phyloP scores from a whole-genome alignment of 2,113 vertebrate genomes.

The Lagopus leucura region DNA sequence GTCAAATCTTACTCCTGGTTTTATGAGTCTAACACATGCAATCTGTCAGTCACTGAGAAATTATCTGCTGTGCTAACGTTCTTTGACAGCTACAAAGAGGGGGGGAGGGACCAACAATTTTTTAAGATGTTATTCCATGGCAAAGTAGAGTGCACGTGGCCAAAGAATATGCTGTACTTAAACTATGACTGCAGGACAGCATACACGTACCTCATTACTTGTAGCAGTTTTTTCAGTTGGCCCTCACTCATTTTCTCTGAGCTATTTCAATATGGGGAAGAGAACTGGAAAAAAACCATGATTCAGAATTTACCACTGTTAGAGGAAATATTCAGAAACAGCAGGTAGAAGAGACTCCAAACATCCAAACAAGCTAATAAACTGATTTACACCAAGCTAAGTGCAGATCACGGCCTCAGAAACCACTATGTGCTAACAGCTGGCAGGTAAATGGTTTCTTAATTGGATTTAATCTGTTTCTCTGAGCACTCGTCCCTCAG shows the following conservation, averaged over 20 bases:
- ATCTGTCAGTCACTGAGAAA: neutral
- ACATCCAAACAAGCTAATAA: neutral
- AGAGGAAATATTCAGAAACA: neutral
- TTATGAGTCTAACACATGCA: neutral
- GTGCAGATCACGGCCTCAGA: neutral
- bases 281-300: neutral
- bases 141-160: neutral
- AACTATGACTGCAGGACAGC: neutral
- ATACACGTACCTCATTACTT: neutral
- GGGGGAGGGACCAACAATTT: neutral
- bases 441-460: neutral
- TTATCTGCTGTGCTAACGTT: neutral
- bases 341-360: neutral
- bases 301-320: neutral
- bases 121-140: neutral
- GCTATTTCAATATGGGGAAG: neutral
- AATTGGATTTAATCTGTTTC: neutral
- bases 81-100: neutral
- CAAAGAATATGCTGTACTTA: neutral
- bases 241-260: neutral
- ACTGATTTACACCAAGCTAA: neutral
- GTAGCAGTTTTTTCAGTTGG: neutral
- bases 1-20: neutral
- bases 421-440: neutral
- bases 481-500: neutral